A percentile compares a stretch with the other conserved stretches of the same genome.
Conservation (phyloP, 2,797 vertebrate genomes). For the Melopsittacus undulatus region DNA sequence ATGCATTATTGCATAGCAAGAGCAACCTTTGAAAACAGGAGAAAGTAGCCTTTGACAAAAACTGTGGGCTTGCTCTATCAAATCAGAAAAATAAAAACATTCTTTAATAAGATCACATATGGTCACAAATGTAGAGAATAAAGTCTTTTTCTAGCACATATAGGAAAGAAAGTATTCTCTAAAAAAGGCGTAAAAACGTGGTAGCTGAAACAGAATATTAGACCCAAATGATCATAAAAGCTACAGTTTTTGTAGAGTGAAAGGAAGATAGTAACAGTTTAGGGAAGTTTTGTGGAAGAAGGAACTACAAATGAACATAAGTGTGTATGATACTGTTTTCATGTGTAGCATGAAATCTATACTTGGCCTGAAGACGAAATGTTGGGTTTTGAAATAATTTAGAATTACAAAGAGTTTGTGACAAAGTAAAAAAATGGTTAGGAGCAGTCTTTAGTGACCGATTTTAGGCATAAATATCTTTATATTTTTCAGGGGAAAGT, state of each 20-base stretch:
- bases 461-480: not conserved
- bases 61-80: not conserved
- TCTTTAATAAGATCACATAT: not conserved
- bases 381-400: not conserved
- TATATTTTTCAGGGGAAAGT: not conserved
- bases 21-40: not conserved
- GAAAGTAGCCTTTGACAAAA: not conserved
- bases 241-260: not conserved
- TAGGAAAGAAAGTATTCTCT: not conserved
- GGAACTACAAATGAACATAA: not conserved
- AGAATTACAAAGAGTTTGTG: not conserved
- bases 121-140: not conserved
- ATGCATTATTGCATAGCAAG: not conserved
- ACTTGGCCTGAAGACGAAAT: not conserved
- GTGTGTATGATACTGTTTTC: not conserved
- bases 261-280: not conserved
- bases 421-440: not conserved
- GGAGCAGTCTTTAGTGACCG: not conserved
- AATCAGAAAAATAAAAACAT: not conserved
- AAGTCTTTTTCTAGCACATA: not conserved
- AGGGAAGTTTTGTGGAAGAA: not conserved
- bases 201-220: not conserved
- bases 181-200: not conserved
- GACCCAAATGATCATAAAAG: not conserved
- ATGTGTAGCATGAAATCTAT: not conserved